A percentile compares a stretch with the other conserved stretches of the same genome.
These are phyloP conservation scores for Anguilla megastoma DNA, from an alignment of 2,797 vertebrate genomes.

Conservation along the genomic window DNA sequence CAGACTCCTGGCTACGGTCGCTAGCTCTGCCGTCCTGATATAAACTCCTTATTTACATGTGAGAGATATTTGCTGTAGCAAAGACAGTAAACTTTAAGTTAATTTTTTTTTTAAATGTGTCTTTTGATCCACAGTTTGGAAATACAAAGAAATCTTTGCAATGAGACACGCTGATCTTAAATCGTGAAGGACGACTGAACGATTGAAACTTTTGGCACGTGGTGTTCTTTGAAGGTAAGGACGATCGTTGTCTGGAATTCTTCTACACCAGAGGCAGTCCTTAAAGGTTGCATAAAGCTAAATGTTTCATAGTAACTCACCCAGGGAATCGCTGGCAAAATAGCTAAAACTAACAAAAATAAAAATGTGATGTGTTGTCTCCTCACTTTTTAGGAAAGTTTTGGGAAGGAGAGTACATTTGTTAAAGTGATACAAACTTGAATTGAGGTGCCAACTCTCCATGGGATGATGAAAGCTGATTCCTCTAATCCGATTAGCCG, in stretches of 20 bases:
- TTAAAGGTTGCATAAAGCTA: background rate
- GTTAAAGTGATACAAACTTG: background rate
- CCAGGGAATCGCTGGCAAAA: background rate
- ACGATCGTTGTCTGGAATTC: background rate
- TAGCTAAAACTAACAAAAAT: background rate
- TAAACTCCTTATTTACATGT: slow-evolving; percentile 31
- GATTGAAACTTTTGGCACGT: background rate
- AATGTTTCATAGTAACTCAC: background rate
- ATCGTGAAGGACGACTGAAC: background rate
- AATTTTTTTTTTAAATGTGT: background rate
- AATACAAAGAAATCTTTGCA: background rate
- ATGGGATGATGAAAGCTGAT: background rate
- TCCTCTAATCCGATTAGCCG: background rate
- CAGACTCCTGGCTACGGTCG: background rate
- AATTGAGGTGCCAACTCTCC: background rate
- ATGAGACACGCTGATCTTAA: background rate
- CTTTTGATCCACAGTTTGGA: background rate
- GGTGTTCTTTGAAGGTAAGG: background rate
- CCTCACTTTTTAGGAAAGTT: background rate
- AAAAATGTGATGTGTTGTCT: background rate
- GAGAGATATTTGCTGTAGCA: background rate
- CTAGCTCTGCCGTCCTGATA: background rate
- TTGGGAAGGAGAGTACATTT: background rate
- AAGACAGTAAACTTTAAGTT: background rate
- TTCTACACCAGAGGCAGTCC: background rate